phyloP scores from a whole-genome alignment of 2,113 vertebrate species.

The Toxostoma redivivum region DNA sequence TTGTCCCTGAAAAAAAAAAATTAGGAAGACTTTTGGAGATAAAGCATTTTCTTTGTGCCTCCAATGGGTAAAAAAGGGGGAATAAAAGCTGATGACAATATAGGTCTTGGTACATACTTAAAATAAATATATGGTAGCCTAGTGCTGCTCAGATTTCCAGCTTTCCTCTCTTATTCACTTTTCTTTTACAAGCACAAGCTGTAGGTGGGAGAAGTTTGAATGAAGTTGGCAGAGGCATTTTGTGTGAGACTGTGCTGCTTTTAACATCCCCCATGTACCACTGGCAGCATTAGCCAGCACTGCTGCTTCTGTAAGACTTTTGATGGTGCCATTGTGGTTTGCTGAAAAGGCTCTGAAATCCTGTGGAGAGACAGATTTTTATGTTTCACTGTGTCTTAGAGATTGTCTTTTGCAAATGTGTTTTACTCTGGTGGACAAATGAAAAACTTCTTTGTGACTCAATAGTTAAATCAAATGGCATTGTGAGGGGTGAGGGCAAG shows the following conservation, averaged over 20 bases:
- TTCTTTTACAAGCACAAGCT: background rate
- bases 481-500: background rate
- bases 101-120: background rate
- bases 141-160: background rate
- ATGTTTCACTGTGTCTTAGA: background rate
- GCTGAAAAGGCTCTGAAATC: background rate
- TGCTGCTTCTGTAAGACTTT: background rate
- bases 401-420: background rate
- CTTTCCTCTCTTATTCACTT: background rate
- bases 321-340: background rate
- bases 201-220: background rate
- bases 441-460: background rate
- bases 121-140: background rate
- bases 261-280: background rate
- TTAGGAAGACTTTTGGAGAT: background rate
- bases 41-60: background rate
- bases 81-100: background rate
- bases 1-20: background rate
- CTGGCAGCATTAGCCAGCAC: background rate
- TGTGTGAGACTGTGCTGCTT: background rate
- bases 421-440: background rate
- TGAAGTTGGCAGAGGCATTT: background rate
- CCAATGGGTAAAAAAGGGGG: background rate
- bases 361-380: background rate
- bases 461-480: background rate